These are phyloP conservation scores for Haplotaxodon microlepis DNA, from an alignment of 2,113 vertebrate genomes.

Conservation along the genomic window DNA sequence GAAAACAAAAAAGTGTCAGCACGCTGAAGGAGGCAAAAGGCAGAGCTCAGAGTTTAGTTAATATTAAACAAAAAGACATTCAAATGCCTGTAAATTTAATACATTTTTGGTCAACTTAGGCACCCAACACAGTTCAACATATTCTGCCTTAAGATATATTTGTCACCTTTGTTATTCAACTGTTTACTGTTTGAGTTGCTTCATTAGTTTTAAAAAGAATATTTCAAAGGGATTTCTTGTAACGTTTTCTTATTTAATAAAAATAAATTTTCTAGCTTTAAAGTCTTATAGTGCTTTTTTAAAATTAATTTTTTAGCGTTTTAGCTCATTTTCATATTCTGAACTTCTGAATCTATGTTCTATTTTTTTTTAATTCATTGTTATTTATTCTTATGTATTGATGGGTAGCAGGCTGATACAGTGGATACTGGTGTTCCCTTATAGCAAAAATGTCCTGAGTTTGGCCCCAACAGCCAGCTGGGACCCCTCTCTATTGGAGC, in stretches of 20 bases:
- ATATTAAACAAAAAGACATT: not conserved
- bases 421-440: not conserved
- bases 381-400: not conserved
- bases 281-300: not conserved
- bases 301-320: fast-evolving
- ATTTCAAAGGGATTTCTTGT: not conserved
- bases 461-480: not conserved
- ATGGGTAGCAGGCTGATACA: not conserved
- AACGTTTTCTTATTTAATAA: not conserved
- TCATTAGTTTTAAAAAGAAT: not conserved
- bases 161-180: not conserved
- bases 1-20: not conserved
- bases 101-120: fast-evolving
- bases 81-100: not conserved
- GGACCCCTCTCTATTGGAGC: not conserved
- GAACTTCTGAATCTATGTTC: not conserved
- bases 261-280: not conserved
- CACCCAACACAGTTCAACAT: not conserved
- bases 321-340: not conserved
- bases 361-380: fast-evolving
- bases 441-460: not conserved
- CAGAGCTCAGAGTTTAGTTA: not conserved
- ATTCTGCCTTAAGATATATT: not conserved
- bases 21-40: not conserved
- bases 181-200: not conserved